Conservation (phyloP, 1,140 invertebrate genomes). For the Drosophila busckii region DNA sequence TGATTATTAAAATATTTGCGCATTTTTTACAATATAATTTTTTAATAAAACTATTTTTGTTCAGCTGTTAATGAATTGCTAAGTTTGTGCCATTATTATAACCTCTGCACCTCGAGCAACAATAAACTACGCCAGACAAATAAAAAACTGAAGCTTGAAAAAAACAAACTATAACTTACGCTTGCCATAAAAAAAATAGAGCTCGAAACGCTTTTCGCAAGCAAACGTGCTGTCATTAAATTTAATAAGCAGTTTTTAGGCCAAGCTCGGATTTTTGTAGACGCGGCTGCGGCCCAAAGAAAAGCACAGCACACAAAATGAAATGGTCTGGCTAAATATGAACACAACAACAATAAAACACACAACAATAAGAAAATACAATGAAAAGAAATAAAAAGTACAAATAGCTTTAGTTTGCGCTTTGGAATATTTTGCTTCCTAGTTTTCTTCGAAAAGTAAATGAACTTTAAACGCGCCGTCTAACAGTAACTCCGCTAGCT, state of each 20-base stretch:
- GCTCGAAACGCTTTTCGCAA: slow-evolving; percentile 70
- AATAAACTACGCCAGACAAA: slow-evolving; percentile 35
- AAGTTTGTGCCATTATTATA: slow-evolving; percentile 58
- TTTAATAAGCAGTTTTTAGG: slow-evolving; percentile 76
- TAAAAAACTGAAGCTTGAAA: slow-evolving; percentile 33
- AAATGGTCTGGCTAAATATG: slow-evolving; percentile 61
- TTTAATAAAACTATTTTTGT: too few relatives aligned
- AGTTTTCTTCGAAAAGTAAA: slow-evolving; percentile 65
- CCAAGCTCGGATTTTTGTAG: slow-evolving; percentile 68
- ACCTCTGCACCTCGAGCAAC: slow-evolving; percentile 33
- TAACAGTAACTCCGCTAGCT: slow-evolving; percentile 46
- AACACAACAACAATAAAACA: slow-evolving; percentile 24
- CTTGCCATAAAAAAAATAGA: slow-evolving; percentile 28
- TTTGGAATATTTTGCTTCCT: slow-evolving; percentile 37
- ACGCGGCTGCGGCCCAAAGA: slow-evolving; percentile 29
- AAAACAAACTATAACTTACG: slow-evolving; percentile 25
- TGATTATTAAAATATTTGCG: too few relatives aligned
- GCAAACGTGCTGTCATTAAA: slow-evolving; percentile 78
- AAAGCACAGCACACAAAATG: slow-evolving; percentile 35
- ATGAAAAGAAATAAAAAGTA: slow-evolving; percentile 43
- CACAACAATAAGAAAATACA: slow-evolving; percentile 9
- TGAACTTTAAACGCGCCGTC: slow-evolving; percentile 52
- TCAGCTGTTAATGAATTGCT: slow-evolving; percentile 58
- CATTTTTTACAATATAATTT: too few relatives aligned
- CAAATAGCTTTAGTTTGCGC: slow-evolving; percentile 38